Base-by-base conservation (phyloP, 2,888 invertebrate genomes). In the Hypolimnas misippus region DNA sequence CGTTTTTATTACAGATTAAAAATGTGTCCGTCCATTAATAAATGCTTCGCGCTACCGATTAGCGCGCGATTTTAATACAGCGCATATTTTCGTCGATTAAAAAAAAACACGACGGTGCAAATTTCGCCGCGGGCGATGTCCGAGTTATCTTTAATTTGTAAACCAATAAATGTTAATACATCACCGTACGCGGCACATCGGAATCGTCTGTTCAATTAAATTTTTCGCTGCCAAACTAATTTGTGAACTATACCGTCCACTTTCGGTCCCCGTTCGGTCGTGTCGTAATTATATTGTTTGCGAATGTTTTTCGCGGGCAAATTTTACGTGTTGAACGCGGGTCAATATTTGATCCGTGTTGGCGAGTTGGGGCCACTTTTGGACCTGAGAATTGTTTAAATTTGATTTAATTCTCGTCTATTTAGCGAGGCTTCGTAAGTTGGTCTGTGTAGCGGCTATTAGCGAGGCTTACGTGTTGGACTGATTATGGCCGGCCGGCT, bases 121-220 rank as follows among this genome's bases (percentile, higher is more conserved):
- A 78, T 79, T 72, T 69, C 67, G 73, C 70, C 66, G 69, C 74
- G 70, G 62, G 68, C 73, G 75, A 70, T 72, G 76, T 77, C 66
- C 75, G 78, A 74, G 83, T 82, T 83, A 87, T 86, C 86, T 92
- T 90, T 87, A 90, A 89, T 89, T 87, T 87, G 89, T 86, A 83
- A 89, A 87, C 84, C 89, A 90, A 92, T 90, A 89, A 90, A 89
- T 89, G 87, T 89, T 87, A 88, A 90, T 89, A 88, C 86, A 86
- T 90, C 90, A 90, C 74, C 67, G 68, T 67, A 59, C 67, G 63
- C 70, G 68, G 66, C 70, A 49, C 72, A 78, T 69, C 78, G 82
- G 73, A 71, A 75, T 73, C 76, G 76, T 73, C 73, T 74, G 79
- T 86, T 79, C 84, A 86, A 88, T 89, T 86, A 84, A 86, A 83